phyloP scores from a whole-genome alignment of 92 coral and sea anemone species.

The Actinernus sp. region DNA sequence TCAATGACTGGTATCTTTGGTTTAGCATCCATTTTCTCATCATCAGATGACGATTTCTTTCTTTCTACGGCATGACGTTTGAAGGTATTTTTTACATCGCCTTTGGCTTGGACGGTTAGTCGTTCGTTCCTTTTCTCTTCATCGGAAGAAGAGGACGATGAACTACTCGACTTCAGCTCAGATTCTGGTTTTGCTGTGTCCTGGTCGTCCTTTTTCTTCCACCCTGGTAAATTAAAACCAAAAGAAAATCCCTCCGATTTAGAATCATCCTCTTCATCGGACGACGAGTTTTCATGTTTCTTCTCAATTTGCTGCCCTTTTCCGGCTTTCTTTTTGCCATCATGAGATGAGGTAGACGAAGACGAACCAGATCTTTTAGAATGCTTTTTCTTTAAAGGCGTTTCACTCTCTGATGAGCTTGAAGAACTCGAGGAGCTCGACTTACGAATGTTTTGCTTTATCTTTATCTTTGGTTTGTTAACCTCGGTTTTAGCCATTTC shows the following conservation, averaged over 20 bases:
- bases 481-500: neutral
- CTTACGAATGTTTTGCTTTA: constrained; percentile 1
- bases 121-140: no score
- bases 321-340: neutral
- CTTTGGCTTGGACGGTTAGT: no score
- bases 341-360: constrained; percentile 18
- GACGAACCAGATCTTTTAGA: constrained; percentile 11
- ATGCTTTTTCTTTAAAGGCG: neutral
- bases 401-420: no score
- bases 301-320: neutral
- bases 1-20: neutral
- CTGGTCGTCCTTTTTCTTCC: no score
- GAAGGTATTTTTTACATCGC: no score
- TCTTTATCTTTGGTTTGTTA: constrained; percentile 4
- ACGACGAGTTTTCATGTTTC: neutral
- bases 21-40: neutral
- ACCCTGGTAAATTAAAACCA: constrained; percentile 30
- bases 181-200: no score
- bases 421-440: no score
- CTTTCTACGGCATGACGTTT: no score
- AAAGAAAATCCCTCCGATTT: constrained; percentile 19
- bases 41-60: no score
- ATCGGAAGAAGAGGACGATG: no score
- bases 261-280: constrained; percentile 15
- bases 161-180: no score